phyloP scores from a whole-genome alignment of 1,140 invertebrate genomes.

The Drosophila lacertosa region DNA sequence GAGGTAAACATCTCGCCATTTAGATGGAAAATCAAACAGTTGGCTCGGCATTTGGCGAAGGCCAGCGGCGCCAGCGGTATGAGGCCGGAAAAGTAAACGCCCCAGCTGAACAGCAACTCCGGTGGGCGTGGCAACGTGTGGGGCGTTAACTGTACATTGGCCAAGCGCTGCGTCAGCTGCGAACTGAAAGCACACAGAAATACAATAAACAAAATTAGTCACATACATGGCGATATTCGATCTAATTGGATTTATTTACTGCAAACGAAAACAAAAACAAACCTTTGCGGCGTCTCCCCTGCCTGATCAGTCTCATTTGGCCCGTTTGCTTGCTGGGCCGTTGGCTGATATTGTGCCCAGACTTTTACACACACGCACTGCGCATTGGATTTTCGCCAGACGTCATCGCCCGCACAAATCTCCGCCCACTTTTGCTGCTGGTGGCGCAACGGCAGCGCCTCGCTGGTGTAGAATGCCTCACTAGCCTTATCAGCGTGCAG shows the following conservation, averaged over 20 bases:
- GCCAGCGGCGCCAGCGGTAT: conserved; percentile 86
- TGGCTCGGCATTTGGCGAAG: conserved; percentile 87
- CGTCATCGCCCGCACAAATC: conserved; percentile 67
- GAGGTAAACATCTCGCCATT: conserved; percentile 93
- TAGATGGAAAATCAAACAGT: conserved; percentile 94
- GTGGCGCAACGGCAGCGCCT: conserved; percentile 87
- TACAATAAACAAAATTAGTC: background rate
- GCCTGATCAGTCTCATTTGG: conserved; percentile 59
- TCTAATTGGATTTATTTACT: background rate
- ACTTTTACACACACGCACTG: conserved; percentile 79
- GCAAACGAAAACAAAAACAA: background rate
- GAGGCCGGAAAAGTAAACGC: conserved; percentile 93
- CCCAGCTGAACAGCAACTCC: conserved; percentile 91
- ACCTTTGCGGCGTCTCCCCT: conserved; percentile 10
- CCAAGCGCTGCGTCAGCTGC: conserved; percentile 40
- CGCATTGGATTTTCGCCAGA: conserved; percentile 75
- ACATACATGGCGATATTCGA: background rate
- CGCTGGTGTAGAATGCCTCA: conserved; percentile 94
- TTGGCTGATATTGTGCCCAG: conserved; percentile 60
- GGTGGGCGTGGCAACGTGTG: conserved; percentile 53
- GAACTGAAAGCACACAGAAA: conserved; percentile 22
- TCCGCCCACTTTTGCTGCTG: conserved; percentile 88
- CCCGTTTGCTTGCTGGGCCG: conserved; percentile 16
- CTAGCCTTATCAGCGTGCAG: conserved; percentile 90
- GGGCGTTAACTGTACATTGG: conserved; percentile 40